Evolutionary conservation across 2,113 vertebrate species (phyloP).

Genomic region (Salminus brasiliensis): DNA sequence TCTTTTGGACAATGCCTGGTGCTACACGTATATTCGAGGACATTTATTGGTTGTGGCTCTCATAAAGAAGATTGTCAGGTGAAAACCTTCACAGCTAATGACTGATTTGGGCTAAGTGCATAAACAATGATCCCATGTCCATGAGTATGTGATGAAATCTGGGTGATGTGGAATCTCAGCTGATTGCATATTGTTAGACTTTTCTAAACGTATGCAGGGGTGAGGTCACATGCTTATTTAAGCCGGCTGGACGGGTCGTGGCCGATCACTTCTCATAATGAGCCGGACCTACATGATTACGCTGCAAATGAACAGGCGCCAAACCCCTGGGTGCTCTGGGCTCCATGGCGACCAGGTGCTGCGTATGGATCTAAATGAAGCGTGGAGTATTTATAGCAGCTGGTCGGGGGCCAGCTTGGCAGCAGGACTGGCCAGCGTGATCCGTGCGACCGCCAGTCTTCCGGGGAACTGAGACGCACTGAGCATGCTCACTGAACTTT

Average conservation of each 20-base stretch:
- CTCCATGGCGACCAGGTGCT: conserved; percentile 41
- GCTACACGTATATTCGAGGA: too few relatives aligned
- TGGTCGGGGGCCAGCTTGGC: conserved; percentile 25
- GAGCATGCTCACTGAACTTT: neutral
- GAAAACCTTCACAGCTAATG: too few relatives aligned
- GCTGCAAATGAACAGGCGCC: conserved; percentile 47
- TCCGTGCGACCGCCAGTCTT: neutral
- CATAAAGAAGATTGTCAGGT: too few relatives aligned
- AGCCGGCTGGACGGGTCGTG: neutral
- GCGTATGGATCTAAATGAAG: conserved; percentile 41
- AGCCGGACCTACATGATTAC: conserved; percentile 38
- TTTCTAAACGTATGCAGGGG: neutral
- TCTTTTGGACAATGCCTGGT: too few relatives aligned
- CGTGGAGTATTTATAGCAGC: conserved; percentile 43
- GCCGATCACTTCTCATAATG: conserved; percentile 35
- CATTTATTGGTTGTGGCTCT: too few relatives aligned
- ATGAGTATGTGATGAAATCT: too few relatives aligned
- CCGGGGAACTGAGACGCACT: neutral
- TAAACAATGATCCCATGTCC: too few relatives aligned
- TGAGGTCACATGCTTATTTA: neutral
- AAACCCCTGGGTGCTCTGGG: conserved; percentile 11
- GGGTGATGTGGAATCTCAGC: neutral
- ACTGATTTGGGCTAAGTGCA: too few relatives aligned
- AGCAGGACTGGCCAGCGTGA: neutral
- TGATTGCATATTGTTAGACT: neutral